Conservation (phyloP, 2,888 invertebrate genomes). For the Falcaria lacertinaria region DNA sequence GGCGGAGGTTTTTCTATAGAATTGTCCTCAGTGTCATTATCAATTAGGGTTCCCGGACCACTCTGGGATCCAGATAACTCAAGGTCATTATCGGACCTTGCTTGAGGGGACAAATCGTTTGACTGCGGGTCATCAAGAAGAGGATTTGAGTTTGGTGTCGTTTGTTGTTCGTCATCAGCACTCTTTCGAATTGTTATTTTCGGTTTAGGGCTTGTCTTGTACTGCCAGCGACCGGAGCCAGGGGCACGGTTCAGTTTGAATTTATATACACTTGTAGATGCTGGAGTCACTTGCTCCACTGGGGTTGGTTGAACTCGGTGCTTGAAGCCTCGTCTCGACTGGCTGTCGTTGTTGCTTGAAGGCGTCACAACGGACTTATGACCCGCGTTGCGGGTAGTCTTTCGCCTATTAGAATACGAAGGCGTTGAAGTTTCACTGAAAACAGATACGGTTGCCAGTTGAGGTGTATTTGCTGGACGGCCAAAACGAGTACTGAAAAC, state of each 20-base stretch:
- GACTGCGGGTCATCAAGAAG: constrained; percentile 63
- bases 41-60: constrained; percentile 80
- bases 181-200: constrained; percentile 89
- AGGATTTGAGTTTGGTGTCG: constrained; percentile 66
- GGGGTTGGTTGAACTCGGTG: constrained; percentile 81
- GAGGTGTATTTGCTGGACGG: constrained; percentile 72
- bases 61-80: constrained; percentile 86
- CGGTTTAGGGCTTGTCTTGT: constrained; percentile 93
- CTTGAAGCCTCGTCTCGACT: constrained; percentile 83
- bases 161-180: constrained; percentile 73
- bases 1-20: constrained; percentile 82
- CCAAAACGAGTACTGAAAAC: constrained; percentile 72
- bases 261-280: constrained; percentile 85
- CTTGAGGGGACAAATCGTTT: constrained; percentile 78
- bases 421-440: constrained; percentile 81
- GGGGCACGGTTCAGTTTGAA: constrained; percentile 90
- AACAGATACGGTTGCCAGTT: constrained; percentile 83
- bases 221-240: constrained; percentile 93
- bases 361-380: constrained; percentile 65
- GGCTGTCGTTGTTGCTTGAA: constrained; percentile 58
- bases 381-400: constrained; percentile 63
- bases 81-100: constrained; percentile 82
- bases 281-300: constrained; percentile 73
- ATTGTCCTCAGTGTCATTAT: constrained; percentile 82
- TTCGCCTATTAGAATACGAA: constrained; percentile 76